These are phyloP conservation scores for Thysanoteuthis rhombus DNA, from an alignment of 2,888 invertebrate species.

Conservation along the genomic window DNA sequence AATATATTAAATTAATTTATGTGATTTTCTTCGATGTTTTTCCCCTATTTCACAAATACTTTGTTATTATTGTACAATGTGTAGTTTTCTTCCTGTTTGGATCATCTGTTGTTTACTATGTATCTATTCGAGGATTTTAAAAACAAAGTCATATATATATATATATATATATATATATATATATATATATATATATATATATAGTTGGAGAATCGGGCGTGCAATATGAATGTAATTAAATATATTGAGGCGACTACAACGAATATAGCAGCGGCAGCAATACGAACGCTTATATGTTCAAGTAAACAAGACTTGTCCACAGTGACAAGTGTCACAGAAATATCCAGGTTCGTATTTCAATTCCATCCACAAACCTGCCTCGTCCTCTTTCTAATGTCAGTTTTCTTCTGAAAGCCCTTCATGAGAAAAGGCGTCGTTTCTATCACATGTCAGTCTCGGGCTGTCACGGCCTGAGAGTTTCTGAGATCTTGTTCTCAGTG, in stretches of 20 bases:
- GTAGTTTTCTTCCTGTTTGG: no score
- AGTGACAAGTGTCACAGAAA: not conserved
- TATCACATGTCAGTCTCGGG: not conserved
- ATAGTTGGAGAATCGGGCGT: not conserved
- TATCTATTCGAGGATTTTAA: no score
- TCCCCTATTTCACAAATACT: no score
- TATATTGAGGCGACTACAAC: not conserved
- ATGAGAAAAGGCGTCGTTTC: not conserved
- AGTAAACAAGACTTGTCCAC: not conserved
- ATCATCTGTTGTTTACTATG: no score
- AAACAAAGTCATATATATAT: no score
- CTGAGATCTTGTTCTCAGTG: not conserved
- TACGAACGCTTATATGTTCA: no score
- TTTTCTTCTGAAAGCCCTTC: conserved; percentile 12
- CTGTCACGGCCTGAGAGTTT: not conserved
- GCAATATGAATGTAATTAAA: not conserved
- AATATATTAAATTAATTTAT: no score
- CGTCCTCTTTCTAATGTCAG: not conserved
- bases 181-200: not conserved
- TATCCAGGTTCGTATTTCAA: not conserved
- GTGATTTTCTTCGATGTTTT: no score
- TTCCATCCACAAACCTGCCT: no score
- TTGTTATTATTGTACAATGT: no score
- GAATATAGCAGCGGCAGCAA: no score
- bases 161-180: no score